Base-by-base conservation (phyloP, 2,797 vertebrate genomes). In the Urocyon cinereoargenteus region DNA sequence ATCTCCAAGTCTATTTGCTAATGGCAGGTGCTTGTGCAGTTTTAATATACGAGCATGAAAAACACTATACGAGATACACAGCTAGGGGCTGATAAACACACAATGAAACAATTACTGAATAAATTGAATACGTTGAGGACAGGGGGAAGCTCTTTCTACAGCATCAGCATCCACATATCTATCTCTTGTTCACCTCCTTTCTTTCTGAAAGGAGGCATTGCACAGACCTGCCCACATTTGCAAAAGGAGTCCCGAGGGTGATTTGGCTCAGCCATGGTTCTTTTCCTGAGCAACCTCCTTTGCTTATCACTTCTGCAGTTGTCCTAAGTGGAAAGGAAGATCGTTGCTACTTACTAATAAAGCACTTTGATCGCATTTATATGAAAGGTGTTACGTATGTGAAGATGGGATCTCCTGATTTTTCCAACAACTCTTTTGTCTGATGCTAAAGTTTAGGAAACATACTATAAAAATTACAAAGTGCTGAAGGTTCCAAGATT, bases 391-490 rank as follows among this genome's bases (percentile, higher is more conserved):
- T 94, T 97, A 90, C 1, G 0, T 21, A 31, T 96, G 90, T 95
- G 91, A 95, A 95, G 75, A 81, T 12, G 81, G 55, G 53, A 85
- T 93, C 91, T 97, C 78, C 72, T 93, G 79, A 94, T 97, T 98
- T 75, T 97, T 95, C 93, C 96, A 86, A 93, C 36, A 96, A 82
- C 62, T 94, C 59, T 93, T 93, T 97, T 93, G 53, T 91, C 90
- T 97, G 86, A 95, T 87, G 92, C 94, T 96, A 86, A 97, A 93
- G 91, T 91, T 97, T 77, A 93, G 77, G 78, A 97, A 96, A 96
- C 93, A 91, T 83, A 90, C 92, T 94, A 90, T 2, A 82, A 86
- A 97, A 97, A 90, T 92, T 90, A 94, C 61, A 86, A 96, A 96
- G 77, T 95, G 84, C 89, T 90, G 83, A 96, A 90, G 70, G 59